Percentiles rank a stretch among this genome's conserved stretches.
Evolutionary conservation across 2,797 vertebrate species (phyloP).

Genomic region (Taenioides sp.): DNA sequence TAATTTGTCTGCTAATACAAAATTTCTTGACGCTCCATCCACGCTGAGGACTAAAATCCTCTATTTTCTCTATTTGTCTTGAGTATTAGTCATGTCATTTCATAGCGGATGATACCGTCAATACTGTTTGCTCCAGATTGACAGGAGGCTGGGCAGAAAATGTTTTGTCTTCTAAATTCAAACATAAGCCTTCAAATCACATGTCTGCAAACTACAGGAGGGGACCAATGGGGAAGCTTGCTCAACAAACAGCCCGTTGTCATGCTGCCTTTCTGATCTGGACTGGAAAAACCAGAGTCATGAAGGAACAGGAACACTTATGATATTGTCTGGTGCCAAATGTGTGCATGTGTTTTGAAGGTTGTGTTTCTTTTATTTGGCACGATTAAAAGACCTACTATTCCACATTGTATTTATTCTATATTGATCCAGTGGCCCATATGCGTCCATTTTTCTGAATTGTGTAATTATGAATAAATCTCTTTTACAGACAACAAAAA

Average conservation of each 20-base stretch:
- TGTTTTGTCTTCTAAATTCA: slow-evolving; percentile 34
- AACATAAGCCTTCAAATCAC: slow-evolving; percentile 51
- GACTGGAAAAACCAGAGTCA: slow-evolving; percentile 55
- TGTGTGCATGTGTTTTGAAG: slow-evolving; percentile 26
- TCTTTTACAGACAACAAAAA: slow-evolving; percentile 5
- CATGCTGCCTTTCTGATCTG: slow-evolving; percentile 25
- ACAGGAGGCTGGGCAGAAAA: slow-evolving; percentile 15
- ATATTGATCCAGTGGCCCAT: slow-evolving; percentile 12
- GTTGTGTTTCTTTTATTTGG: slow-evolving; percentile 11
- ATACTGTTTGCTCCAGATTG: not conserved
- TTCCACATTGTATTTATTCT: not conserved
- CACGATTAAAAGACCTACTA: slow-evolving; percentile 19
- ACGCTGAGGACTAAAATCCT: not conserved
- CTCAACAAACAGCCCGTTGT: slow-evolving; percentile 57
- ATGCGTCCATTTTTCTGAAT: not conserved
- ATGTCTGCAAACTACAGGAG: slow-evolving; percentile 20
- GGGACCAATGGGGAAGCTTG: slow-evolving; percentile 41
- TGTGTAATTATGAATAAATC: not conserved
- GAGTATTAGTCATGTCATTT: slow-evolving; percentile 29
- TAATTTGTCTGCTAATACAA: not conserved
- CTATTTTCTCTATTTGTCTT: slow-evolving; percentile 11
- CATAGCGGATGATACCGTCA: not conserved
- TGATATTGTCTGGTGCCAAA: slow-evolving; percentile 40
- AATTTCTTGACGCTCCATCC: not conserved
- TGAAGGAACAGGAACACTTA: slow-evolving; percentile 31